phyloP scores from a whole-genome alignment of 1,140 invertebrate genomes.

The Oryzaephilus surinamensis region DNA sequence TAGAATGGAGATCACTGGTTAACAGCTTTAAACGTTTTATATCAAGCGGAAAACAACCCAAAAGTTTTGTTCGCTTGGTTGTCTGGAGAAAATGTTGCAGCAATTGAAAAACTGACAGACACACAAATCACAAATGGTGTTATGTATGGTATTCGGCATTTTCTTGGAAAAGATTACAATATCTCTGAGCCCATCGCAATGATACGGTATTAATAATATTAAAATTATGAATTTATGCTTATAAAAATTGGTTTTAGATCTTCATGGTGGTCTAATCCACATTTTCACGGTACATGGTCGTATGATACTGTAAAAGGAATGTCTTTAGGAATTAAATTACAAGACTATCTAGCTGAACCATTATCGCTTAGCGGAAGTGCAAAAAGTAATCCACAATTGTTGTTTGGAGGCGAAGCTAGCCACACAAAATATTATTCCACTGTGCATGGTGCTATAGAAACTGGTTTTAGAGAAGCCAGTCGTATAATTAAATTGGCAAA shows the following conservation, averaged over 20 bases:
- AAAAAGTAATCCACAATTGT: too few species aligned
- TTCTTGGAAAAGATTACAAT: slow-evolving; percentile 14
- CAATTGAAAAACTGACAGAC: slow-evolving; percentile 14
- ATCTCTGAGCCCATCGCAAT: slow-evolving; percentile 7
- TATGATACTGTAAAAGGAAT: slow-evolving; percentile 10
- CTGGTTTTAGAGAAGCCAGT: slow-evolving; percentile 44
- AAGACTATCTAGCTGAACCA: slow-evolving; percentile 10
- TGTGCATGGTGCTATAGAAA: slow-evolving; percentile 51
- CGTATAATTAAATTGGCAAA: slow-evolving; percentile 33
- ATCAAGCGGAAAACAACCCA: slow-evolving; percentile 10
- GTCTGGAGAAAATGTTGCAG: slow-evolving; percentile 14
- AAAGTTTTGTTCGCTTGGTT: slow-evolving; percentile 17
- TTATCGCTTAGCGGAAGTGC: slow-evolving; percentile 8
- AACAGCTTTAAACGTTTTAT: slow-evolving; percentile 3
- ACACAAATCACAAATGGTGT: slow-evolving; percentile 11
- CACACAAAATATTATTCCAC: slow-evolving; percentile 44
- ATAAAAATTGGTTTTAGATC: slow-evolving; percentile 9
- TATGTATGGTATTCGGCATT: slow-evolving; percentile 11
- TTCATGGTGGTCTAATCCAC: slow-evolving; percentile 13
- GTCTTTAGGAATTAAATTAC: too few species aligned
- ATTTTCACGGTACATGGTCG: slow-evolving; percentile 16
- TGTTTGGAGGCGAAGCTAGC: slow-evolving; percentile 38
- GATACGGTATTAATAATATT: slow-evolving; percentile 8
- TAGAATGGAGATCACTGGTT: slow-evolving; percentile 8
- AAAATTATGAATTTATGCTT: not conserved